Conservation (phyloP, 2,113 vertebrate genomes). For the Acrocephalus arundinaceus region DNA sequence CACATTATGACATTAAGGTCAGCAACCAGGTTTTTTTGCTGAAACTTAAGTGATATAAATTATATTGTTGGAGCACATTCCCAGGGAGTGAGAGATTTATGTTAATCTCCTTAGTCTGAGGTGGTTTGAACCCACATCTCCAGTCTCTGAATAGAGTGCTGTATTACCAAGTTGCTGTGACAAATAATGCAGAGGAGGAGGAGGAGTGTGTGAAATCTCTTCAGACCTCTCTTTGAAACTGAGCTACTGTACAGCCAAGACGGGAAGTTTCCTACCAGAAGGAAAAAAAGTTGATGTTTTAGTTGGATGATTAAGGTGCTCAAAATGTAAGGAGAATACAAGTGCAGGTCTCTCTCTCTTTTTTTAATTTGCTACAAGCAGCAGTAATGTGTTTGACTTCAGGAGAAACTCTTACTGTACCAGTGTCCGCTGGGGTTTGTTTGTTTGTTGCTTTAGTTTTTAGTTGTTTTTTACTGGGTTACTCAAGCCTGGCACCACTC, state of each 20-base stretch:
- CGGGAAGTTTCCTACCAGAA: not conserved
- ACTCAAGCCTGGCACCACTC: not conserved
- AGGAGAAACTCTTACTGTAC: not conserved
- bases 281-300: not conserved
- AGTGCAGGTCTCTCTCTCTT: not conserved
- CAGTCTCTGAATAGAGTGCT: not conserved
- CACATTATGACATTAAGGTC: not conserved
- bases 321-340: not conserved
- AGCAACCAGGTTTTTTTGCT: not conserved
- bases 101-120: not conserved
- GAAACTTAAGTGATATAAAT: not conserved
- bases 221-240: not conserved
- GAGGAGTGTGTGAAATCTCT: not conserved
- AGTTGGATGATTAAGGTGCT: not conserved
- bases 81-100: not conserved
- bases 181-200: not conserved
- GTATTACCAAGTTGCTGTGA: not conserved
- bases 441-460: not conserved
- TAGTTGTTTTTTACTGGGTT: not conserved
- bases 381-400: not conserved
- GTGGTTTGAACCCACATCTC: not conserved
- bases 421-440: fast-evolving
- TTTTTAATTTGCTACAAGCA: not conserved
- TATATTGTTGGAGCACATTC: not conserved
- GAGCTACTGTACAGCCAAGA: not conserved